Base-by-base conservation (phyloP, 2,113 vertebrate species). In the Corydoras sp. region DNA sequence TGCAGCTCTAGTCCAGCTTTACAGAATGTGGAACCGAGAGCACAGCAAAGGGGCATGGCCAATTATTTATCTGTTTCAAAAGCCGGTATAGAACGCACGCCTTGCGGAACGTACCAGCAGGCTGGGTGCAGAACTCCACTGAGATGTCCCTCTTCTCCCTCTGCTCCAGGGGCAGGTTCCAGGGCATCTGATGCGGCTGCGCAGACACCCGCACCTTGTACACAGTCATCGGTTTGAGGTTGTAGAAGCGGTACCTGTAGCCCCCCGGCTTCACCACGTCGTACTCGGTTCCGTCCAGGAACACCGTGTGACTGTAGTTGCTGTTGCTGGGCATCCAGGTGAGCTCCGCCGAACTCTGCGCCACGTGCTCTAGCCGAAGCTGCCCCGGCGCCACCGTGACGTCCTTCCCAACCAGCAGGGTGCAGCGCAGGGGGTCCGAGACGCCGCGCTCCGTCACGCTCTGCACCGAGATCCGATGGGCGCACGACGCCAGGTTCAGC, bases 261-360 rank as follows among this genome's bases (percentile, higher is more conserved):
- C 91, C 86, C 13, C 93, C 91, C 0, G 97, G 91, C 84, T 88
- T 92, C 75, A 95, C 93, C 43, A 97, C 83, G 75, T 95, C 97
- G 4, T 95, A 91, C 76, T 99, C 97, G 32, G 92, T 89, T 67
- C 94, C 95, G 0, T 96, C 92, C 68, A 99, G 93, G 88, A 98
- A 98, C 84, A 99, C 91, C 66, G 89, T 87, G 0, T 99, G 96
- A 73, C 95, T 93, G 86, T 99, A 99, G 86, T 98, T 98, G 82
- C 96, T 99, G 86, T 98, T 95, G 77, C 95, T 94, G 14, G 97
- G 95, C 79, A 94, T 91, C 96, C 96, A 99, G 50, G 91, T 93
- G 3, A 99, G 92, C 86, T 93, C 94, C 9, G 94, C 94, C 0
- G 94, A 94, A 18, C 85, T 85, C 87, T 95, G 95, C 0, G 94